Percentiles rank a stretch among this genome's conserved stretches.
Evolutionary conservation across 35 echinoderm and acorn worm genomes (phyloP).

Genomic region (Apostichopus japonicus): DNA sequence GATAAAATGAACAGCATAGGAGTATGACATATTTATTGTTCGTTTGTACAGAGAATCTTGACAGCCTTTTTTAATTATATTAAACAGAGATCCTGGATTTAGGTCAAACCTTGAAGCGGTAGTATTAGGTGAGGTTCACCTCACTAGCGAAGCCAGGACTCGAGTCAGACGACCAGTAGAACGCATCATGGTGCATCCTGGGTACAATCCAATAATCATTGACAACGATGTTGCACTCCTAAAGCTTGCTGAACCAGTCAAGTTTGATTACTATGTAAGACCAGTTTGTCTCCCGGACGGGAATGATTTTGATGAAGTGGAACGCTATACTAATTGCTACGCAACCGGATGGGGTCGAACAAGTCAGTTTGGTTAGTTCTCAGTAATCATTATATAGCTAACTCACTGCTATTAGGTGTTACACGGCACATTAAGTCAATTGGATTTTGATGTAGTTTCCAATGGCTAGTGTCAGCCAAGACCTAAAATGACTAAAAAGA

Average conservation of each 20-base stretch:
- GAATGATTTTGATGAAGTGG: too few relatives aligned
- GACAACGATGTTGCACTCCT: conserved; percentile 54
- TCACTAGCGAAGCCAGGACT: neutral
- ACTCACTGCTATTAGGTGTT: neutral
- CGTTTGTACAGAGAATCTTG: too few relatives aligned
- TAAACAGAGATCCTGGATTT: neutral
- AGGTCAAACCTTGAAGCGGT: conserved; percentile 11
- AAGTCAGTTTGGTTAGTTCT: too few relatives aligned
- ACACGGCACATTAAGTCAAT: neutral
- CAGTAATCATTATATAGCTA: too few relatives aligned
- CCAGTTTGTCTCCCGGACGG: too few relatives aligned
- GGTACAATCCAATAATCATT: neutral
- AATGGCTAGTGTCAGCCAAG: neutral
- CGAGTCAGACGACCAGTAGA: neutral
- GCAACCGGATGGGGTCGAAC: conserved; percentile 89
- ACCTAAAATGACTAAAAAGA: neutral
- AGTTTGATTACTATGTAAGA: conserved; percentile 60
- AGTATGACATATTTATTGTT: too few relatives aligned
- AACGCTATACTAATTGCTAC: conserved; percentile 69
- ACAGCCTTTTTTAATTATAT: too few relatives aligned
- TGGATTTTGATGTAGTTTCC: neutral
- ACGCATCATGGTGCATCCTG: conserved; percentile 12
- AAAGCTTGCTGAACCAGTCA: conserved; percentile 54
- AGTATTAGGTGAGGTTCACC: neutral
- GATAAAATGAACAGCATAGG: too few relatives aligned